These are phyloP conservation scores for Schizothorax lantsangensis DNA, from an alignment of 2,797 vertebrate genomes.

Conservation along the genomic window DNA sequence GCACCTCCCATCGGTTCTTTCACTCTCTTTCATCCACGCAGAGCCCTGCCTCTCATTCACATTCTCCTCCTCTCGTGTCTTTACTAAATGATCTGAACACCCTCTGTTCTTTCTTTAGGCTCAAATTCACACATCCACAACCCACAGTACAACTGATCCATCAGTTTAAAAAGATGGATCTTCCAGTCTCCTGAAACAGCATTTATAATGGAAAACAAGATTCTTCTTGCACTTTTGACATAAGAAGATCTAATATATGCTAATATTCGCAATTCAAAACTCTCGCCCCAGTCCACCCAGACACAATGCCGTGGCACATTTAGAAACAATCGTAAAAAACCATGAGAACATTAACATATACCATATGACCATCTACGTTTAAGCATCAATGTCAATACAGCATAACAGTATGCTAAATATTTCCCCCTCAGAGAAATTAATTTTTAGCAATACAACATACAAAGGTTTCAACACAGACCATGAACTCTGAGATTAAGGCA, in stretches of 20 bases:
- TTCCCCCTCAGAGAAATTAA: neutral
- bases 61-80: slow-evolving; percentile 29
- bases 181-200: neutral
- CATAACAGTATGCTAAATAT: neutral
- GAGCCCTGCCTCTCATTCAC: slow-evolving; percentile 45
- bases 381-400: neutral
- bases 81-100: slow-evolving; percentile 14
- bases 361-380: neutral
- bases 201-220: neutral
- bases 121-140: slow-evolving; percentile 1
- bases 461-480: neutral
- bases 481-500: neutral
- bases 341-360: neutral
- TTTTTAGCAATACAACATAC: neutral
- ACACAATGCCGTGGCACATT: neutral
- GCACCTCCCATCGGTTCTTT: slow-evolving; percentile 21
- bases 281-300: neutral
- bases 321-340: neutral
- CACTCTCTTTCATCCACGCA: slow-evolving; percentile 28
- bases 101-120: neutral
- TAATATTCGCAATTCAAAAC: neutral
- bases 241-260: neutral
- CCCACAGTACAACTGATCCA: neutral
- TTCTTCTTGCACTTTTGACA: neutral
- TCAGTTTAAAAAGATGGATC: neutral